Base-by-base conservation (phyloP, 2,888 invertebrate species). In the Rhamnusium bicolor region DNA sequence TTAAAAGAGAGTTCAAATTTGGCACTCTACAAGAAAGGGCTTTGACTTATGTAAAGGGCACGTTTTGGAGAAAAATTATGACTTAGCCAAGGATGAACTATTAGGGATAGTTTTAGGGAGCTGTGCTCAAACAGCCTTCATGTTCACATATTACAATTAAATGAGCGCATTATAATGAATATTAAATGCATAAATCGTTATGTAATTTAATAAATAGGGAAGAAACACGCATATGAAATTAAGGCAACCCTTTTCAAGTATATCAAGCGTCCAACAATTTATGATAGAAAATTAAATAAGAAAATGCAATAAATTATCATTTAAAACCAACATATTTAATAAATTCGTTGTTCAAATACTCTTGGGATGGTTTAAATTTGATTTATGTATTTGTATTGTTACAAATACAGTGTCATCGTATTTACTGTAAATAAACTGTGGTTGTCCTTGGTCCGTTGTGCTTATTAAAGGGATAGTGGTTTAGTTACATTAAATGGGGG, bases 361-460 rank as follows among this genome's bases (percentile, higher is more conserved):
- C 82, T 49, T 16, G 82, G 82, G 82, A 80, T 60, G 65, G 60
- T 70, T 78, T 51, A 68, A 65, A 51, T 73, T 54, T 81, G 82
- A 84, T 83, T 84, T 83, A 84, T 84, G 77, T 83, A 79, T 83
- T 83, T 84, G 79, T 80, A 78, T 79, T 79, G 76, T 73, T 73
- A 75, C 71, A 74, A 76, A 78, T 77, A 65, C 71, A 68, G 46
- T 61, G 62, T 24, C 69, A 24, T 69, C 60, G 47, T 68, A 47
- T 62, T 66, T 62, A 56, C 53, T 49, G 21, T 73, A 54, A 66
- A 69, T 79, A 73, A 75, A 75, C 74, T 70, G 76, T 69, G 76
- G 69, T 61, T 62, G 60, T 69, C 63, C 68, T 72, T 54, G 51
- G 72, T 75, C 58, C 70, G 78, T 73, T 77, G 76, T 71, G 77